Evolutionary conservation across 2,113 vertebrate species (phyloP).

Genomic region (Telmatochromis sp.): DNA sequence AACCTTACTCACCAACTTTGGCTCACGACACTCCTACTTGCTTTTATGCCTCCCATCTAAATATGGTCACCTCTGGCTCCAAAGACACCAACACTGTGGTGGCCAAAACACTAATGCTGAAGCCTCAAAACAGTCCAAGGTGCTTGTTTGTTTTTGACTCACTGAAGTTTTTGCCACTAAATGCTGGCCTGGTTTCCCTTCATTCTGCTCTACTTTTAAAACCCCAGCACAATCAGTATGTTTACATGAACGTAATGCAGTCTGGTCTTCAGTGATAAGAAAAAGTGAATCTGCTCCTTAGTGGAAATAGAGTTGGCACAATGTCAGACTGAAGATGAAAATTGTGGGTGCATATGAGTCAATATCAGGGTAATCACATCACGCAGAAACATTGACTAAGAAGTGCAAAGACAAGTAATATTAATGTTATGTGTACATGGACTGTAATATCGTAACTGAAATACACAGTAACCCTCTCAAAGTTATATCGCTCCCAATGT

Average conservation of each 20-base stretch:
- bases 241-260: not conserved
- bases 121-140: not conserved
- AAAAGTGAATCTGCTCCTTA: not conserved
- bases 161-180: not conserved
- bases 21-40: not conserved
- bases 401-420: not conserved
- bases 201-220: not conserved
- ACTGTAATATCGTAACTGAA: accelerated
- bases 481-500: not conserved
- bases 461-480: not conserved
- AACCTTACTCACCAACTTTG: not conserved
- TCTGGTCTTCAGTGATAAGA: not conserved
- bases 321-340: not conserved
- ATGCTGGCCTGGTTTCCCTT: not conserved
- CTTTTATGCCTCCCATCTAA: not conserved
- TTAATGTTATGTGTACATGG: not conserved
- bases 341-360: not conserved
- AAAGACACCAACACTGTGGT: not conserved
- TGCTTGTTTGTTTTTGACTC: not conserved
- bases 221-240: not conserved
- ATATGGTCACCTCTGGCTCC: not conserved
- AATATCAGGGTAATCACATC: not conserved
- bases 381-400: not conserved
- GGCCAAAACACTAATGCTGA: not conserved
- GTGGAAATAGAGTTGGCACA: not conserved